These are phyloP conservation scores for Sebastes vulpes DNA, from an alignment of 2,797 vertebrate genomes.

Conservation along the genomic window DNA sequence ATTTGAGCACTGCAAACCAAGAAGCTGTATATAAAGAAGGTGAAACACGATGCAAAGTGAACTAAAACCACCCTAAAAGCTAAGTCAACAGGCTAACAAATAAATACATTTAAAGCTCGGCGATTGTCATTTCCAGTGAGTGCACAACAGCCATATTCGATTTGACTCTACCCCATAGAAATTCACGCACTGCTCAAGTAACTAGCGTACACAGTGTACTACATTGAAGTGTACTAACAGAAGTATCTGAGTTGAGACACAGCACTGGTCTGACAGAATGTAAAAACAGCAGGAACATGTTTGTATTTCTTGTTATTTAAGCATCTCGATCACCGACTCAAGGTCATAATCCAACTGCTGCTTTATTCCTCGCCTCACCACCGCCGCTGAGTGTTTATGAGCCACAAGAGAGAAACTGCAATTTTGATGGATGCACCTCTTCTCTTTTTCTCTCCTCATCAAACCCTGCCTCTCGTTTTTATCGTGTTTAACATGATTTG, in stretches of 20 bases:
- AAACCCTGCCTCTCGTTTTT: neutral
- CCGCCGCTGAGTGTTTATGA: neutral
- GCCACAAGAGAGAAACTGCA: neutral
- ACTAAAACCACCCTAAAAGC: too few species aligned
- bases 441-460: neutral
- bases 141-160: too few species aligned
- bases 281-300: neutral
- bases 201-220: too few species aligned
- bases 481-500: neutral
- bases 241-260: rapidly evolving
- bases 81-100: too few species aligned
- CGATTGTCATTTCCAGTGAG: too few species aligned
- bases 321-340: neutral
- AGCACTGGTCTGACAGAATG: neutral
- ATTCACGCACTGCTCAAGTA: too few species aligned
- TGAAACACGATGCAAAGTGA: too few species aligned
- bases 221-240: too few species aligned
- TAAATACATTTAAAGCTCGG: too few species aligned
- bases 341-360: neutral
- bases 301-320: neutral
- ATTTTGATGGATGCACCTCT: neutral
- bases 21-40: too few species aligned
- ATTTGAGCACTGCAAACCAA: too few species aligned
- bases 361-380: neutral
- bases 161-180: too few species aligned